Base-by-base conservation (phyloP, 30 jellyfish, hydroid and myxozoan species). In the Calvadosia cruxmelitensis region DNA sequence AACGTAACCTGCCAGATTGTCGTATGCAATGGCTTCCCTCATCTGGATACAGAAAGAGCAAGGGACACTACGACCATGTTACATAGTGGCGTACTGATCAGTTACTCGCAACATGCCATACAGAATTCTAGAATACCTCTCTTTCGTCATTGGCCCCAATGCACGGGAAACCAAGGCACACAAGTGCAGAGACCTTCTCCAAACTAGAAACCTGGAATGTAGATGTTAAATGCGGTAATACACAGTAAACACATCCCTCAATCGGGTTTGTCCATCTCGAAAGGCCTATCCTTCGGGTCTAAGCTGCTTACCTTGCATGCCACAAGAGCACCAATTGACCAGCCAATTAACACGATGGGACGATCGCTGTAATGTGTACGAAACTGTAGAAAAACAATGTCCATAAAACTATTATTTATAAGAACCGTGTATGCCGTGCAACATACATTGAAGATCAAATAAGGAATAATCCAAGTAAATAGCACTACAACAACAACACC, bases 161-260 rank as follows among this genome's bases (percentile, higher is more conserved):
- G 29, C 94, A 72, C 7, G 98, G 98, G 29, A 81, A 89, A 0
- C 98, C 98, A 64, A 89, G 95, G 66, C 98, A 89, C 20, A 81
- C 64, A 2, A 89, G 74, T 29, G 93, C 94, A 53, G 93, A 72
- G 0, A 81, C 95, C 63, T 52, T 77, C 24, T 89, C 95, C 0
- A 89, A 77, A 2, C 75, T 36, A 2, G 94, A 85, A 69, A 86
- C 71, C 96, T 79, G 53, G 32, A 42, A 52, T 28, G 31, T 13
- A 1, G 52, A 69, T 50, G 27, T 67, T 12, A 27, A 5, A 15
- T 29, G 15, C 16, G 74, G 7, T 31, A 3, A 7, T 31, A 27
- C 25, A 64, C 64, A 13, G 16, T 3, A 23, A 23, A 27, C 5
- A 27, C 3, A 3, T 64, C 64, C 5, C 15, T 3, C 12, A 28